Evolutionary conservation across 2,797 vertebrate genomes (phyloP), one percentile per base, ranked within the genome.

Genomic region (Melanotaenia boesemani): DNA sequence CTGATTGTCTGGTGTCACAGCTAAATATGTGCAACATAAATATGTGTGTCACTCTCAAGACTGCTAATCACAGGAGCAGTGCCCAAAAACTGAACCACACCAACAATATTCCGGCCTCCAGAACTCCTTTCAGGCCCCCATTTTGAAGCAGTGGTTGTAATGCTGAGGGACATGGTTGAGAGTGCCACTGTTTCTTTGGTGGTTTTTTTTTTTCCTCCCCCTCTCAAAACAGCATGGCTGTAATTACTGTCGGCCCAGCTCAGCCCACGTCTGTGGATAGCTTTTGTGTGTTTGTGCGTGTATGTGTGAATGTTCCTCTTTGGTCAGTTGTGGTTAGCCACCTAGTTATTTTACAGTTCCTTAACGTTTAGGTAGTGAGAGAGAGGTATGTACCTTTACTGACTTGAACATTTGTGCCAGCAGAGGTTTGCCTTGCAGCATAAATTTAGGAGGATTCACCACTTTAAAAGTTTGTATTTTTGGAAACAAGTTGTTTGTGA

Each of bases 181-280:
- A 90, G 88, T 76, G 77, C 88, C 89, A 86, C 85, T 81, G 85
- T 87, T 86, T 81, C 86, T 81, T 82, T 79, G 74, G 88, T 90
- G 88, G 5, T 6, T 32, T 32, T 5, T 32, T 91, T 91, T 91
- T 92, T 91, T 90, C 92, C 85, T 88, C 83, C 85, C 87, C 77
- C 74, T 91, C 87, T 89, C 88, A 88, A 91, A 94, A 92, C 86
- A 91, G 89, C 89, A 86, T 69, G 86, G 86, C 89, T 94, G 86
- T 94, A 94, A 94, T 94, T 94, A 94, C 88, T 88, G 92, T 89
- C 77, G 88, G 87, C 86, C 86, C 59, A 63, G 69, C 86, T 82
- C 89, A 85, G 82, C 92, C 92, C 91, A 91, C 83, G 87, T 89
- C 89, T 87, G 76, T 76, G 81, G 81, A 91, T 65, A 81, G 76